Evolutionary conservation across 2,888 invertebrate species (phyloP), one percentile per base, ranked within the genome.

Genomic region (Mellilla xanthometata): DNA sequence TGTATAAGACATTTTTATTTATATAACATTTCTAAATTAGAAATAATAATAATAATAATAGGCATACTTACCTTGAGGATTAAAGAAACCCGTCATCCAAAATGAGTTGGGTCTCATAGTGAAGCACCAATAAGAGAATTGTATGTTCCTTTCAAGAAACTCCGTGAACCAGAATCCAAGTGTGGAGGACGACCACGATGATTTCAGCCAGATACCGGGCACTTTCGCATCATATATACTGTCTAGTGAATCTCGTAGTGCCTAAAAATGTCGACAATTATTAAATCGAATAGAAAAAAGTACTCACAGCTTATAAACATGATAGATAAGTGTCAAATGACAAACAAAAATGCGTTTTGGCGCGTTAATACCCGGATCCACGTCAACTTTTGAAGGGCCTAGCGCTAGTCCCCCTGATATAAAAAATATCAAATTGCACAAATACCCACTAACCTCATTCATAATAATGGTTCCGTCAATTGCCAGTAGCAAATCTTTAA

Each of bases 71-170:
- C 95, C 97, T 92, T 97, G 97, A 1, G 97, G 95, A 86, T 97
- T 97, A 65, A 97, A 97, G 73, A 97, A 97, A 5, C 97, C 97
- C 2, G 96, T 96, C 95, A 97, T 96, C 97, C 97, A 97, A 76
- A 97, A 97, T 6, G 93, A 92, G 7, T 81, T 70, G 0, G 97
- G 97, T 54, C 96, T 91, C 0, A 92, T 92, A 29, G 81, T 81
- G 68, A 93, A 94, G 53, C 95, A 92, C 97, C 97, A 97, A 2
- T 71, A 77, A 3, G 92, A 86, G 72, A 96, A 96, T 79, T 97
- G 97, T 9, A 88, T 90, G 71, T 96, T 95, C 56, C 97, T 90
- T 65, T 97, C 96, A 48, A 97, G 73, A 34, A 97, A 88, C 76
- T 97, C 97, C 0, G 96, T 96, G 72, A 95, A 97, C 97, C 97